These are phyloP conservation scores for Sclerurus mexicanus DNA, from an alignment of 2,113 vertebrate species.

Conservation along the genomic window DNA sequence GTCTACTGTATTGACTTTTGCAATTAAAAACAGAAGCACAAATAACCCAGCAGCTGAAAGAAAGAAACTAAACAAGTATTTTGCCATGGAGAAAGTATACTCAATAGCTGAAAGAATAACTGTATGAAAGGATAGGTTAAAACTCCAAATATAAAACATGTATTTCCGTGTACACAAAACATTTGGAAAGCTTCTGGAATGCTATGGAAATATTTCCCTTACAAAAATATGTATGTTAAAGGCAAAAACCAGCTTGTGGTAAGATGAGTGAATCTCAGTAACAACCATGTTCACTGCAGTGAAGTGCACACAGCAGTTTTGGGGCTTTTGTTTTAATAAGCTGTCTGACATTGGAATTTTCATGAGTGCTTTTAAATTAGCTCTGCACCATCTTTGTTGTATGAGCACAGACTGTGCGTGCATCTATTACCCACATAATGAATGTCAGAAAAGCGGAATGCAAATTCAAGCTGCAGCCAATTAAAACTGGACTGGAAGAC, in stretches of 20 bases:
- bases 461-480: neutral
- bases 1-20: neutral
- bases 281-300: neutral
- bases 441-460: neutral
- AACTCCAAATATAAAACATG: neutral
- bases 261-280: neutral
- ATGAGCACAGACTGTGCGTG: neutral
- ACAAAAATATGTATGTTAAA: neutral
- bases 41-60: neutral
- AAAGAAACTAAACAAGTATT: neutral
- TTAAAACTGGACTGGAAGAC: neutral
- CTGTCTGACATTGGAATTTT: neutral
- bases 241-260: neutral
- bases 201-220: neutral
- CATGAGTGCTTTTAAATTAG: neutral
- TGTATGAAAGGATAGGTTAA: neutral
- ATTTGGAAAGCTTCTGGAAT: rapidly evolving
- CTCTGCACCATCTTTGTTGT: neutral
- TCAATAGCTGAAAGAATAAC: neutral
- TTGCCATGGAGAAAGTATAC: neutral
- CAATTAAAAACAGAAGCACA: neutral
- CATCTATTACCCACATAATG: neutral
- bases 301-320: neutral
- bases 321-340: neutral
- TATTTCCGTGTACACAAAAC: neutral